Conservation (phyloP, 2,113 vertebrate genomes). For the Sorex fumeus region DNA sequence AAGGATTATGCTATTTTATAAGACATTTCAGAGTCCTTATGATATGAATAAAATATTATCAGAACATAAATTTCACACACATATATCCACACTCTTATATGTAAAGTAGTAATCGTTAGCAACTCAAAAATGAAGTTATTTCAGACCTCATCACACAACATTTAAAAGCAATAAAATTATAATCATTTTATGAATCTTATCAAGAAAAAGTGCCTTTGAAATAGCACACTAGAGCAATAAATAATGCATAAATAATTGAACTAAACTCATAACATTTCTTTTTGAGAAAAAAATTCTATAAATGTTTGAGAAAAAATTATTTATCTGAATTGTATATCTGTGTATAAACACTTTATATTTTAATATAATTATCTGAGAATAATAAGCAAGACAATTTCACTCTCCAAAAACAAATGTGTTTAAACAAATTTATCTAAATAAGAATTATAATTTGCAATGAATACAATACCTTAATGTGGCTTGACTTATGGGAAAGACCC, state of each 20-base stretch:
- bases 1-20: not conserved
- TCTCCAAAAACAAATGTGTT: not conserved
- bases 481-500: not conserved
- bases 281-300: not conserved
- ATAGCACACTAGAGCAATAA: not conserved
- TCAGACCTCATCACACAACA: not conserved
- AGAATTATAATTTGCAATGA: not conserved
- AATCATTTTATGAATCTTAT: not conserved
- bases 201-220: not conserved
- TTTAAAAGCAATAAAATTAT: slow-evolving; percentile 57
- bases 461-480: not conserved
- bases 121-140: slow-evolving; percentile 50
- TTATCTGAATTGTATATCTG: not conserved
- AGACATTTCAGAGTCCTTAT: not conserved
- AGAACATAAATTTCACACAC: not conserved
- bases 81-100: not conserved
- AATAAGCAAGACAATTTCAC: not conserved
- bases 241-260: slow-evolving; percentile 51
- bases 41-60: slow-evolving; percentile 2
- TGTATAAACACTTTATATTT: slow-evolving; percentile 25
- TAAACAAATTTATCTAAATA: not conserved
- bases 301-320: not conserved
- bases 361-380: not conserved
- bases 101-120: not conserved
- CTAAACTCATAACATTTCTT: not conserved